Evolutionary conservation across 2,797 vertebrate genomes (phyloP).

Genomic region (Tenualosa ilisha): DNA sequence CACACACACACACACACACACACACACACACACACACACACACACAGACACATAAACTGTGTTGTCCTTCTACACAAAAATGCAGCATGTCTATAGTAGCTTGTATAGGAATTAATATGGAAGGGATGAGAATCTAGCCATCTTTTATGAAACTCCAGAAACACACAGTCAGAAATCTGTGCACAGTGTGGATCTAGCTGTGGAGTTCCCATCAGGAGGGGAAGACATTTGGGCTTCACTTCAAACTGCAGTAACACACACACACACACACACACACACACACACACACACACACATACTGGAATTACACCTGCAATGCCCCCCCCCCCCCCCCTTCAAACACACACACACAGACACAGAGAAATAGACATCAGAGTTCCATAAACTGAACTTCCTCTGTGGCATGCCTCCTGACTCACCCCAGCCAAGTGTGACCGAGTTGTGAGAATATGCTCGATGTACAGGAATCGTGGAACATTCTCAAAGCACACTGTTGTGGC

Average conservation of each 20-base stretch:
- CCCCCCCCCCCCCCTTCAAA: not conserved
- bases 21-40: slow-evolving; percentile 7
- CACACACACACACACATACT: not conserved
- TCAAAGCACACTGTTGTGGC: no score
- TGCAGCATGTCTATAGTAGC: not conserved
- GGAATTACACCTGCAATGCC: not conserved
- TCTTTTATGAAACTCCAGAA: not conserved
- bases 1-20: not conserved
- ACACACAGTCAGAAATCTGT: not conserved
- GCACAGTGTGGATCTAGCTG: not conserved
- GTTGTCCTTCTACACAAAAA: no score
- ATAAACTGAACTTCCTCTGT: not conserved
- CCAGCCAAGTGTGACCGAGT: not conserved
- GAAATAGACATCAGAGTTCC: not conserved
- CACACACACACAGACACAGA: no score
- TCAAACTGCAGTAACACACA: slow-evolving; percentile 18
- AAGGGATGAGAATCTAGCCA: not conserved
- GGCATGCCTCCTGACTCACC: not conserved
- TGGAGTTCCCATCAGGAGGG: not conserved
- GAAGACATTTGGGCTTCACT: not conserved
- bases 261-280: no score
- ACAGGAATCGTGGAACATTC: no score
- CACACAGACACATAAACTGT: not conserved
- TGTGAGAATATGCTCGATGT: not conserved
- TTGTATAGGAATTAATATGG: not conserved